Conservation (phyloP, 2,888 invertebrate species). For the Lysandra bellargus region DNA sequence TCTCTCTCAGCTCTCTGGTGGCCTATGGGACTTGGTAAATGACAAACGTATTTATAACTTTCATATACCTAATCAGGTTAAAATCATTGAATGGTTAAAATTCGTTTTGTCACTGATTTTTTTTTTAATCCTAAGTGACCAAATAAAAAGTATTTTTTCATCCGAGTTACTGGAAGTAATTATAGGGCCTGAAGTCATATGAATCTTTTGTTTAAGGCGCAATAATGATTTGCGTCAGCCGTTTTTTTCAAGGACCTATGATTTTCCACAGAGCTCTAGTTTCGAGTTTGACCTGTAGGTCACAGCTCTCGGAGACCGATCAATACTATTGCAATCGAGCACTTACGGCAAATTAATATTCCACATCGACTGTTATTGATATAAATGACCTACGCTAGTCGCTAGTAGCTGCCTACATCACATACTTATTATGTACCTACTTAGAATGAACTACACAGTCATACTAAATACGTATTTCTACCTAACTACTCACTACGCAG, state of each 20-base stretch:
- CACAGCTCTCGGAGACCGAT: slow-evolving; percentile 7
- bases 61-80: no score
- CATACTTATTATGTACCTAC: no score
- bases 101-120: no score
- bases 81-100: no score
- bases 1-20: no score
- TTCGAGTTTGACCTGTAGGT: slow-evolving; percentile 9
- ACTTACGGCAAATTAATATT: slow-evolving; percentile 12
- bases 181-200: no score
- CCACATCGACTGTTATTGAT: neutral
- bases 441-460: no score
- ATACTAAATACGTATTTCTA: no score
- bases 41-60: neutral
- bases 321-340: slow-evolving; percentile 22
- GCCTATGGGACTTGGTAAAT: neutral
- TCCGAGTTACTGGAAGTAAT: neutral
- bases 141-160: neutral
- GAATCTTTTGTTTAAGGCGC: neutral
- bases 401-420: neutral
- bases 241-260: neutral
- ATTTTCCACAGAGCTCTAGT: neutral
- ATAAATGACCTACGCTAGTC: neutral
- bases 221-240: neutral
- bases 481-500: no score
- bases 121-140: no score